Evolutionary conservation across 2,797 vertebrate genomes (phyloP), one percentile per base, ranked within the genome.

Genomic region (Linurgus olivaceus): DNA sequence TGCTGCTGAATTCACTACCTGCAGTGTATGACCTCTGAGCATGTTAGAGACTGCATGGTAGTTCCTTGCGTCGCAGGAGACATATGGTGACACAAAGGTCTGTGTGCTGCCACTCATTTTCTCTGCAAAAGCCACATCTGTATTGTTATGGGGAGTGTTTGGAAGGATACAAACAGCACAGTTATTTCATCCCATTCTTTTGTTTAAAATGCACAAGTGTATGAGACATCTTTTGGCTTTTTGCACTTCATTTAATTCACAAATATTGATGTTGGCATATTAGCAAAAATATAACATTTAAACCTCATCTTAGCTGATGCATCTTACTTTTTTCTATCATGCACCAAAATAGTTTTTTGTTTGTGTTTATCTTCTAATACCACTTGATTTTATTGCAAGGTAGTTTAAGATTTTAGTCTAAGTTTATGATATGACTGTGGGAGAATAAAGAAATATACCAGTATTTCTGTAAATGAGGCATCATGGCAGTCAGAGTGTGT

Each of bases 21-120:
- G 24, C 75, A 54, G 26, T 13, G 29, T 74, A n/a, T 54, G 87
- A 93, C 81, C 88, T 94, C 75, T 87, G 94, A 77, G 79, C 38
- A 19, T 17, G n/a, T 80, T 52, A 90, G 88, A 0, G 0, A 38
- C 67, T 79, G 48, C 63, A 11, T 0, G 2, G 55, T 55, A 54
- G 80, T 89, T 96, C 75, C 31, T 92, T 68, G 78, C 14, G 17
- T 95, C 93, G 85, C 35, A 44, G 26, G 50, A 93, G 87, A 93
- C 19, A 13, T 47, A 63, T 13, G 28, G 57, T 65, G 81, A 93
- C 81, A 93, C 16, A 50, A 63, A 90, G 75, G 72, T 86, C 78
- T 82, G 1, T 54, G 40, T 24, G 47, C 72, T 91, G 82, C 65
- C 78, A 83, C 78, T 96, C 72, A 80, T 75, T 65, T 87, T 62